Percentiles rank a stretch among this genome's conserved stretches.
These are phyloP conservation scores for Cyanocitta stelleri DNA, from an alignment of 2,113 vertebrate species.

Conservation along the genomic window DNA sequence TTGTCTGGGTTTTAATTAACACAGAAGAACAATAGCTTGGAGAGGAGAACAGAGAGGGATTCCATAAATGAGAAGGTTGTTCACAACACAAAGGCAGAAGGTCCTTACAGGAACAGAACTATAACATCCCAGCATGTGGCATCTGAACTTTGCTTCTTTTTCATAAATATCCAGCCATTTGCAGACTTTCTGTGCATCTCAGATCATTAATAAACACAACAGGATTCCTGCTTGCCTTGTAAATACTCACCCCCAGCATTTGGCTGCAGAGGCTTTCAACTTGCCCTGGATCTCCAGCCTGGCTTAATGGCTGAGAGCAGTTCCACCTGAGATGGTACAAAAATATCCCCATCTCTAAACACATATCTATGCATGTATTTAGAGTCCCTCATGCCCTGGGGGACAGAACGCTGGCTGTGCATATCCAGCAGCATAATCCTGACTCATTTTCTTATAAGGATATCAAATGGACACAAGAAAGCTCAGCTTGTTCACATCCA, in stretches of 20 bases:
- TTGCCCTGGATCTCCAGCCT: neutral
- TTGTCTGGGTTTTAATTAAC: slow-evolving; percentile 28
- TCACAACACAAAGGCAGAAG: neutral
- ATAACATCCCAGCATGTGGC: neutral
- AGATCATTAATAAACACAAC: neutral
- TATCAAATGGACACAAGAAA: neutral
- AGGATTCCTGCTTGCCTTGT: neutral
- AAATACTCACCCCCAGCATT: neutral
- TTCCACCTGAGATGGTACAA: neutral
- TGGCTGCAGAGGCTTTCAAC: neutral
- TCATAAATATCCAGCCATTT: neutral
- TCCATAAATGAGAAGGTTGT: neutral
- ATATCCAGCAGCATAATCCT: neutral
- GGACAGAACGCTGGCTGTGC: neutral
- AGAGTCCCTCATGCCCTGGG: neutral
- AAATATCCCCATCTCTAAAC: neutral
- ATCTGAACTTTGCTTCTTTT: neutral
- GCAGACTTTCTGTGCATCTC: neutral
- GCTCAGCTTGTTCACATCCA: neutral
- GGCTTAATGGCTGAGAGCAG: neutral
- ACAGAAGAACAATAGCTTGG: neutral
- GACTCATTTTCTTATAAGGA: neutral
- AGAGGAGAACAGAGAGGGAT: neutral
- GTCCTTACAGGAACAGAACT: neutral
- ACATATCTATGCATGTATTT: neutral